Base-by-base conservation (phyloP, 2,888 invertebrate species). In the Platycheirus rosarum region DNA sequence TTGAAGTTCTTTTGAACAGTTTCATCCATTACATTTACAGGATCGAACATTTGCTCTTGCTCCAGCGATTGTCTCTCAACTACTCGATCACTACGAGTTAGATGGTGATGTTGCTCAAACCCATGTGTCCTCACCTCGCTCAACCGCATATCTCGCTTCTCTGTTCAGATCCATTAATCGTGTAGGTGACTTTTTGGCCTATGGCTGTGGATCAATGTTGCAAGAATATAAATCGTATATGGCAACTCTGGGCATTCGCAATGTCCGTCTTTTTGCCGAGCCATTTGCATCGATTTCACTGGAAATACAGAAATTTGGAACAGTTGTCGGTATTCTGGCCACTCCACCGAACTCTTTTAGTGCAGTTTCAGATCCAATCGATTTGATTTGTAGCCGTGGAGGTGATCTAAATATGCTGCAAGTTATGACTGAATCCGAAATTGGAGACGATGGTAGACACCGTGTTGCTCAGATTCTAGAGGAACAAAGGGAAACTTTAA, bases 261-360 rank as follows among this genome's bases (percentile, higher is more conserved):
- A 91, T 89, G 92, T 89, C 87, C 91, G 62, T 3, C 86, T 92
- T 37, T 91, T 90, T 85, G 89, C 91, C 0, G 92, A 93, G 84
- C 89, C 91, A 46, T 90, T 92, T 55, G 91, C 91, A n/a, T 91
- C 92, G 37, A 87, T 92, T 42, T 89, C 92, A 8, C 88, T 91
- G 60, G 92, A 92, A 80, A 91, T 92, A 0, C 88, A 90, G 42
- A 92, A 92, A 40, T 90, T 94, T 85, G 92, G 93, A 74, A 92
- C 92, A 48, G 93, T 93, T 0, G 93, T 94, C 0, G 93, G 93
- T 0, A 92, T 94, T 1, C 91, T 94, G 85, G 96, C 95, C 0
- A 94, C 95, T 0, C 96, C 96, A 0, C 95, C 95, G 0, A 96
- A 95, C 87, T 95, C 95, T 0, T 96, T 95, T 87, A 95, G 95